Conservation (phyloP, 2,888 invertebrate species). For the Netelia inedita region DNA sequence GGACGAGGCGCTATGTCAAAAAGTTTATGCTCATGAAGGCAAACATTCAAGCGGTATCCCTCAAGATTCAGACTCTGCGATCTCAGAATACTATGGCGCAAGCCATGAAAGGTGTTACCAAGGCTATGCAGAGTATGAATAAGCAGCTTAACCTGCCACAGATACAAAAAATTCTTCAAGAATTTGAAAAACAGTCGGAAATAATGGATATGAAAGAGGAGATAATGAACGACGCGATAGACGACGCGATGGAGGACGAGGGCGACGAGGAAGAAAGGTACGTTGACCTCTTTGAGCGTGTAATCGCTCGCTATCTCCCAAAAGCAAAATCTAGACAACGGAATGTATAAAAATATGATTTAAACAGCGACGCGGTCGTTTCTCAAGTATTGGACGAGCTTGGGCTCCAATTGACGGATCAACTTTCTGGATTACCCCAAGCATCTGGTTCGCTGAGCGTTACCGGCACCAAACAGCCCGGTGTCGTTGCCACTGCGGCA, state of each 20-base stretch:
- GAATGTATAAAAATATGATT: too few relatives aligned
- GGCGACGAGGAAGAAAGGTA: slow-evolving; percentile 99
- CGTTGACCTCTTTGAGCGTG: slow-evolving; percentile 1
- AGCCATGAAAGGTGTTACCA: slow-evolving; percentile 99
- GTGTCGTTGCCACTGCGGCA: slow-evolving; percentile 86
- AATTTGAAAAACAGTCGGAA: slow-evolving; percentile 99
- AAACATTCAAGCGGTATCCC: slow-evolving; percentile 98
- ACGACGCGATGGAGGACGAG: slow-evolving; percentile 99
- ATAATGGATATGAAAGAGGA: slow-evolving; percentile 99
- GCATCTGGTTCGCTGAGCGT: slow-evolving; percentile 87
- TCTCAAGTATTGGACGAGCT: slow-evolving; percentile 98
- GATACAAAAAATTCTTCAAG: slow-evolving; percentile 98
- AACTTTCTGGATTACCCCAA: slow-evolving; percentile 94
- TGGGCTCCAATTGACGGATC: slow-evolving; percentile 97
- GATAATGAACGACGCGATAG: slow-evolving; percentile 99
- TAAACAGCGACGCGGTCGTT: slow-evolving; percentile 95
- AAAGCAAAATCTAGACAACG: too few relatives aligned
- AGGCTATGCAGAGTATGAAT: slow-evolving; percentile 99
- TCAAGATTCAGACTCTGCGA: slow-evolving; percentile 98
- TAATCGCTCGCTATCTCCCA: too few relatives aligned
- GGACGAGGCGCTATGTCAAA: slow-evolving; percentile 97
- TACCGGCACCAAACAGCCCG: slow-evolving; percentile 88
- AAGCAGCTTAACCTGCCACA: slow-evolving; percentile 98
- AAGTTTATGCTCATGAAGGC: slow-evolving; percentile 99
- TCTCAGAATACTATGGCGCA: slow-evolving; percentile 99